Percentiles rank a stretch among this genome's conserved stretches.
Evolutionary conservation across 2,888 invertebrate genomes (phyloP).

Genomic region (Lasioglossum pauxillum): DNA sequence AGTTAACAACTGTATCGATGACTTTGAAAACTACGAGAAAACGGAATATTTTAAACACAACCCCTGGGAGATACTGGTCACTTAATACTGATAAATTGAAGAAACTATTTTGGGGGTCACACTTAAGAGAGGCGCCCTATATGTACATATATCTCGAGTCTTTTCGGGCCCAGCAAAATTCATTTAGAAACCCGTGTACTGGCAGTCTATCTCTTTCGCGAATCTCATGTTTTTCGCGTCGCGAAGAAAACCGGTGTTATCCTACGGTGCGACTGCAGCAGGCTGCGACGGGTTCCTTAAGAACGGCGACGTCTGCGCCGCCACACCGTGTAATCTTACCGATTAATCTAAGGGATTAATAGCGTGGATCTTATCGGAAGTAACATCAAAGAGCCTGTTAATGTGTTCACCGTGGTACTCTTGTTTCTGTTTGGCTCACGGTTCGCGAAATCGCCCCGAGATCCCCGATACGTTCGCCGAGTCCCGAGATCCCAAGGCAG

Average conservation of each 20-base stretch:
- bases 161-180: background rate
- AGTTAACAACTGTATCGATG: too few species aligned
- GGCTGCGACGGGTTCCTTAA: background rate
- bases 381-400: constrained; percentile 19
- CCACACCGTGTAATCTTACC: background rate
- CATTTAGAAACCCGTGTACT: background rate
- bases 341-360: constrained; percentile 24
- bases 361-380: constrained; percentile 23
- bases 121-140: too few species aligned
- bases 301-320: background rate
- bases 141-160: background rate
- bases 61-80: too few species aligned
- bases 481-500: background rate
- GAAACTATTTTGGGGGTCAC: too few species aligned
- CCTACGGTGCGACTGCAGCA: background rate
- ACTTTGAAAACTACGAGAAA: too few species aligned
- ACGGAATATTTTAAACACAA: too few species aligned
- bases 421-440: background rate
- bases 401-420: constrained; percentile 15
- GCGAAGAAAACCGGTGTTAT: background rate
- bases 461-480: constrained; percentile 20
- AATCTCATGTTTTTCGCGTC: background rate
- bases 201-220: background rate
- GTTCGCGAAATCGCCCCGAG: constrained; percentile 11
- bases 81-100: too few species aligned